Percentiles rank a stretch among this genome's conserved stretches.
phyloP scores from a whole-genome alignment of 2,797 vertebrate species.

The Kryptopterus vitreolus region DNA sequence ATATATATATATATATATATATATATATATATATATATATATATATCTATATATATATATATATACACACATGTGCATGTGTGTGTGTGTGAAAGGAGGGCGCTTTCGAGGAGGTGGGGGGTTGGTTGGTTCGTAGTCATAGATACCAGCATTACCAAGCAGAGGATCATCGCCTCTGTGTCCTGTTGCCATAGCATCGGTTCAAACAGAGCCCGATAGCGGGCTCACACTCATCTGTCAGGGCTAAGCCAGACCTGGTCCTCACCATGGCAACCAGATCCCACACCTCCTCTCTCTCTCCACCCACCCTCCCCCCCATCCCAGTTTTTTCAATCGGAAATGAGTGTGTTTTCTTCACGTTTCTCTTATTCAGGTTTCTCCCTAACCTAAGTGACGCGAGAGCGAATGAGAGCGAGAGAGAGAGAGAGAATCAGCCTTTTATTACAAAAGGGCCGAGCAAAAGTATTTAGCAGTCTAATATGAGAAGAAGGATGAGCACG shows the following conservation, averaged over 20 bases:
- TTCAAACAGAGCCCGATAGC: conserved; percentile 49
- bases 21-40: no score
- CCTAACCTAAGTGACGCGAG: not conserved
- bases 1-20: no score
- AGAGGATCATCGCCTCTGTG: conserved; percentile 57
- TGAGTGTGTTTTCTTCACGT: conserved; percentile 11
- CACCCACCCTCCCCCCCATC: conserved; percentile 63
- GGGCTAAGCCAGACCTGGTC: conserved; percentile 73
- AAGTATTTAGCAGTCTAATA: not conserved
- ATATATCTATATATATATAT: no score
- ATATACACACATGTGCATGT: no score
- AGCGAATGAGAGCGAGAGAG: conserved; percentile 5
- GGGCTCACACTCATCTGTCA: conserved; percentile 70
- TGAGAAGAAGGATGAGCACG: not conserved
- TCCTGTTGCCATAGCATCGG: conserved; percentile 74
- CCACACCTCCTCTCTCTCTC: conserved; percentile 42
- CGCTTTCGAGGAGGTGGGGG: not conserved
- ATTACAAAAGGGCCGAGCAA: not conserved
- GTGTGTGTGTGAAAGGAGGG: not conserved
- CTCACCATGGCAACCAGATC: conserved; percentile 74
- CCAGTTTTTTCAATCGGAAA: conserved; percentile 56
- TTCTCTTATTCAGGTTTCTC: conserved; percentile 7
- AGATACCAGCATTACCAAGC: conserved; percentile 45
- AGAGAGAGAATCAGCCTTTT: not conserved
- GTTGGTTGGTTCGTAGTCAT: conserved; percentile 46